These are phyloP conservation scores for Maccullochella peelii DNA, from an alignment of 2,113 vertebrate species.

Conservation along the genomic window DNA sequence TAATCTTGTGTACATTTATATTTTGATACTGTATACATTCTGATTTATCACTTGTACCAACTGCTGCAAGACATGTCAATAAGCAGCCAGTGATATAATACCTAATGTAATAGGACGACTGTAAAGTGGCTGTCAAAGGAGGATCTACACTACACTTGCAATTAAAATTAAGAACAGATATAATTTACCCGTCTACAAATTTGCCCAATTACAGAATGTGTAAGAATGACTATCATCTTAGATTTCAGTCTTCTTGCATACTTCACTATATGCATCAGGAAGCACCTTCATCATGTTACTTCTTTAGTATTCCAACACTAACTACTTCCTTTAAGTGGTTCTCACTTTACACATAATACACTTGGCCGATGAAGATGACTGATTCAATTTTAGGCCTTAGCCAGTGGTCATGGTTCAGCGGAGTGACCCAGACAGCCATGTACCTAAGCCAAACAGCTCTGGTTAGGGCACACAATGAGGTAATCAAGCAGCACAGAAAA, in stretches of 20 bases:
- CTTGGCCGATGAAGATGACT: neutral
- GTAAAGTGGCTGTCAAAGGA: neutral
- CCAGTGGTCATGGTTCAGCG: conserved; percentile 49
- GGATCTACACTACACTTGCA: neutral
- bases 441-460: conserved; percentile 73
- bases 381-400: conserved; percentile 39
- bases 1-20: conserved; percentile 10
- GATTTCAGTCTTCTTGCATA: neutral
- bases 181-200: neutral
- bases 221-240: neutral
- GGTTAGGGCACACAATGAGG: conserved; percentile 50
- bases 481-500: neutral
- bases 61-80: neutral
- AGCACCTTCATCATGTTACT: neutral
- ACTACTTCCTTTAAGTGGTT: conserved; percentile 10
- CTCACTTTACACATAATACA: conserved; percentile 21
- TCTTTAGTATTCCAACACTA: neutral
- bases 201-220: neutral
- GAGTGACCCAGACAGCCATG: conserved; percentile 66
- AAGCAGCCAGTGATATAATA: neutral
- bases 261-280: neutral
- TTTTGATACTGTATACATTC: neutral
- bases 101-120: neutral
- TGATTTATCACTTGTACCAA: neutral
- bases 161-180: neutral